Percentiles rank a stretch among this genome's conserved stretches.
phyloP scores from a whole-genome alignment of 1,140 invertebrate species.

The Solen grandis region DNA sequence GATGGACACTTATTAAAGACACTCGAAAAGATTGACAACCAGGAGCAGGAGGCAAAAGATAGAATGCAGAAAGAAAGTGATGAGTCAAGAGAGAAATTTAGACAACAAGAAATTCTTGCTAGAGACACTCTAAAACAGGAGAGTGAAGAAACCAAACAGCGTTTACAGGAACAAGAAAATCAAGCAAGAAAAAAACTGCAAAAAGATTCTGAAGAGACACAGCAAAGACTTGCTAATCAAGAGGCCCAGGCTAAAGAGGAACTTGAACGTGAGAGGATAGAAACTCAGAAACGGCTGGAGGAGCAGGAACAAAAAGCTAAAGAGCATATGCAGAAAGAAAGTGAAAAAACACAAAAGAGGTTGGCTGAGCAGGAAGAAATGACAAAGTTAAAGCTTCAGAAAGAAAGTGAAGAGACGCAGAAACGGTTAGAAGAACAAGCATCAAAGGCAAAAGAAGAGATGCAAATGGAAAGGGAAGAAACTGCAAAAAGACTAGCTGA shows the following conservation, averaged over 20 bases:
- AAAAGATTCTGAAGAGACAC: constrained; percentile 45
- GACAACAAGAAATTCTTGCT: constrained; percentile 33
- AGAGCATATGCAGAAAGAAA: constrained; percentile 50
- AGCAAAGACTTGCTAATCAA: constrained; percentile 44
- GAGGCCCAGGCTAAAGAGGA: constrained; percentile 40
- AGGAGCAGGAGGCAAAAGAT: constrained; percentile 21
- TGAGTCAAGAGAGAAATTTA: constrained; percentile 47
- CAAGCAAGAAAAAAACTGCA: constrained; percentile 45
- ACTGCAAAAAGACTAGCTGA: constrained; percentile 37
- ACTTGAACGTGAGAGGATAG: constrained; percentile 37
- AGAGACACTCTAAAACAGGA: constrained; percentile 31
- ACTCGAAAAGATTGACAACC: constrained; percentile 22
- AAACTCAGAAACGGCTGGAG: constrained; percentile 39
- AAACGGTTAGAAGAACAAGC: constrained; percentile 34
- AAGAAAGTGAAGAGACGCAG: constrained; percentile 54
- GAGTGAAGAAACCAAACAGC: constrained; percentile 50
- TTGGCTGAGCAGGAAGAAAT: constrained; percentile 39
- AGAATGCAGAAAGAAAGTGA: constrained; percentile 38
- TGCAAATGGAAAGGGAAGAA: constrained; percentile 28
- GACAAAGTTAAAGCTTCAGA: constrained; percentile 42
- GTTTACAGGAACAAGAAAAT: constrained; percentile 38
- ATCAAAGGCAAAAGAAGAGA: constrained; percentile 21
- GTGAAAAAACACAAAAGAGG: constrained; percentile 58
- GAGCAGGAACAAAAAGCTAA: constrained; percentile 40
- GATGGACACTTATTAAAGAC: constrained; percentile 23